These are phyloP conservation scores for Geopemphigus sp. DNA, from an alignment of 1,140 invertebrate genomes.

Conservation along the genomic window DNA sequence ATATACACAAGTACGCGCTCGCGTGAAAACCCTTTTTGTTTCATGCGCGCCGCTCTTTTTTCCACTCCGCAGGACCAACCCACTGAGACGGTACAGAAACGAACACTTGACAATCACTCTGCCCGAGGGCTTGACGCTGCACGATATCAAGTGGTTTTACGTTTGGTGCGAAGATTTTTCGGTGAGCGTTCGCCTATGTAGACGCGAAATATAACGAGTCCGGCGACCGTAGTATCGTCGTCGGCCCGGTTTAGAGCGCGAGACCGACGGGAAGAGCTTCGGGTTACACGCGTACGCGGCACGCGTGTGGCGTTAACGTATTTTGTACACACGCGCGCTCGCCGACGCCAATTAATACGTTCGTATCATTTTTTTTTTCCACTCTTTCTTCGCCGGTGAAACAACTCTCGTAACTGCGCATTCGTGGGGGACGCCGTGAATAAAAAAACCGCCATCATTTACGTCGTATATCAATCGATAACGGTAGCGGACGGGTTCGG, in stretches of 20 bases:
- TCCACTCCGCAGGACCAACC: constrained; percentile 60
- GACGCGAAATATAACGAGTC: constrained; percentile 11
- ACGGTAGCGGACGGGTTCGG: constrained; percentile 16
- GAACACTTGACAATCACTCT: constrained; percentile 78
- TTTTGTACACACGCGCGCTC: too few species aligned
- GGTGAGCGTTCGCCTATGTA: constrained; percentile 61
- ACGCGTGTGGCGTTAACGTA: neutral
- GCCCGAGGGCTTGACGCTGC: constrained; percentile 79
- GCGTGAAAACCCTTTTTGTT: neutral
- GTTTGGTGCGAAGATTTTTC: constrained; percentile 87
- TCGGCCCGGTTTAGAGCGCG: neutral
- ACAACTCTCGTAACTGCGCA: constrained; percentile 7
- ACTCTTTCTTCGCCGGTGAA: too few species aligned
- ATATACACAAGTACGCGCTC: neutral
- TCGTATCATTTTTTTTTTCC: too few species aligned
- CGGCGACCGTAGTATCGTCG: too few species aligned
- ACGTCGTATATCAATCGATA: too few species aligned
- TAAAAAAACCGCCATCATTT: constrained; percentile 22
- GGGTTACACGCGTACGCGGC: too few species aligned
- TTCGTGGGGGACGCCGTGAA: constrained; percentile 12
- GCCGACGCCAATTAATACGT: neutral
- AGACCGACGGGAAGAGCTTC: neutral
- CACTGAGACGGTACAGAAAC: constrained; percentile 73
- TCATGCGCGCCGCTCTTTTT: too few species aligned
- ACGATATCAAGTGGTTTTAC: constrained; percentile 80